Conservation (phyloP, 2,113 vertebrate species). For the Gambusia holbrooki region DNA sequence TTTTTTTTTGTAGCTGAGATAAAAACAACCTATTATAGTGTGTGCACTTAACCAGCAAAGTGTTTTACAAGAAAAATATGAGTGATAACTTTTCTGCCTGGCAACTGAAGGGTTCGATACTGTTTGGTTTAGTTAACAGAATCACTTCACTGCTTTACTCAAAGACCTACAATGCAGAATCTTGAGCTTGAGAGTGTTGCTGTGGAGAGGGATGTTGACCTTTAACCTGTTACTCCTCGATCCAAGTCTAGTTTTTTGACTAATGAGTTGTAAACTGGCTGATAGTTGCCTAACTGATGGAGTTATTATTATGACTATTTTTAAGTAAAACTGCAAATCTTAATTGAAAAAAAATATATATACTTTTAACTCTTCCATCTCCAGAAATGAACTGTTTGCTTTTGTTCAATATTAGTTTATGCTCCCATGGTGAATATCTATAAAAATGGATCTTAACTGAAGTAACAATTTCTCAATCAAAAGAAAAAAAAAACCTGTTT, state of each 20-base stretch:
- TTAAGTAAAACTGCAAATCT: constrained; percentile 45
- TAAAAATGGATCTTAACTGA: neutral
- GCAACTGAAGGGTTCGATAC: no score
- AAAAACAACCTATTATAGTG: neutral
- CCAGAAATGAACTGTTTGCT: constrained; percentile 9
- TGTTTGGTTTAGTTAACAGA: no score
- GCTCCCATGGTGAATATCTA: neutral
- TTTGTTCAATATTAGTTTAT: neutral
- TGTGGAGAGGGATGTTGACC: no score
- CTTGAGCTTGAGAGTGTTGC: no score
- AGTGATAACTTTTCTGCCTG: no score
- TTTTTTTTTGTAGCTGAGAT: neutral
- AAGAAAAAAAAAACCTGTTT: no score
- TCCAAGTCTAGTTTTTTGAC: constrained; percentile 17
- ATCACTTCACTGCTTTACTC: no score
- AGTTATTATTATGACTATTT: constrained; percentile 17
- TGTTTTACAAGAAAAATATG: neutral
- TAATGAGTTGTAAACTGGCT: constrained; percentile 18
- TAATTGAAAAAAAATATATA: constrained; percentile 10
- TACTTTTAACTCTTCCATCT: neutral
- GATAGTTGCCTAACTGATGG: constrained; percentile 9
- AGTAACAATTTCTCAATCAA: neutral
- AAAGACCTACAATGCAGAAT: no score
- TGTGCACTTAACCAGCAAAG: neutral
- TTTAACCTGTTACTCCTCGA: neutral